Evolutionary conservation across 2,113 vertebrate species (phyloP).

Genomic region (Thalassarche chlororhynchos): DNA sequence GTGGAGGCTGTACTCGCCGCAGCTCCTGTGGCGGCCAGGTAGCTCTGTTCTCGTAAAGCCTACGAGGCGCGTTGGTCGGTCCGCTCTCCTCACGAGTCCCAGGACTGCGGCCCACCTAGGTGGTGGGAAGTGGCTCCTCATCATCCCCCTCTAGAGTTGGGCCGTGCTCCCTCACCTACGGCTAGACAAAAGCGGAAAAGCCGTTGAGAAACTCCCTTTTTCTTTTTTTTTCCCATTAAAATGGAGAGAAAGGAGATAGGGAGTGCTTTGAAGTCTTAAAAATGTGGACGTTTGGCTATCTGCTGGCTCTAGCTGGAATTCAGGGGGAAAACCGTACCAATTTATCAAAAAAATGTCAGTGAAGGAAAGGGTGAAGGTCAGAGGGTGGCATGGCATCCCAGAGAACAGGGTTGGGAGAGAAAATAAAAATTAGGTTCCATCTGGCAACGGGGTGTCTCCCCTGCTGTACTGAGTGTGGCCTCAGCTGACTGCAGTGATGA

Average conservation of each 20-base stretch:
- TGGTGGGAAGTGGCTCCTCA: too few species aligned
- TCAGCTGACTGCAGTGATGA: rapidly evolving
- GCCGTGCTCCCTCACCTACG: background rate
- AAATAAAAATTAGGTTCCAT: background rate
- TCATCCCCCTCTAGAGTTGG: rapidly evolving
- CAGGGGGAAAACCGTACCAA: background rate
- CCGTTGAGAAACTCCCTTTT: too few species aligned
- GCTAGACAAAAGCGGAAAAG: background rate
- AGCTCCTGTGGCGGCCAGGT: background rate
- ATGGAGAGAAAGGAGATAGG: background rate
- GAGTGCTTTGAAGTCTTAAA: background rate
- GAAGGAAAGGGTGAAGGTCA: background rate
- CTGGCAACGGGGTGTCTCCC: rapidly evolving
- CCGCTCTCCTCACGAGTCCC: rapidly evolving
- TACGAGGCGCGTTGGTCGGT: rapidly evolving
- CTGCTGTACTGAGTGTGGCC: background rate
- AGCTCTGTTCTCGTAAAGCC: background rate
- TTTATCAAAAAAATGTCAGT: rapidly evolving
- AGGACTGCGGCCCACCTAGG: rapidly evolving
- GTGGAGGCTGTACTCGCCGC: too few species aligned
- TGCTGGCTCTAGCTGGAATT: background rate
- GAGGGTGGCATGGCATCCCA: too few species aligned
- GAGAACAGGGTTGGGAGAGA: background rate
- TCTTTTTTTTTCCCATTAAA: background rate
- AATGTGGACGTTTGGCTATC: rapidly evolving